These are phyloP conservation scores for Epinotia brunnichana DNA, from an alignment of 2,888 invertebrate genomes.

Conservation along the genomic window DNA sequence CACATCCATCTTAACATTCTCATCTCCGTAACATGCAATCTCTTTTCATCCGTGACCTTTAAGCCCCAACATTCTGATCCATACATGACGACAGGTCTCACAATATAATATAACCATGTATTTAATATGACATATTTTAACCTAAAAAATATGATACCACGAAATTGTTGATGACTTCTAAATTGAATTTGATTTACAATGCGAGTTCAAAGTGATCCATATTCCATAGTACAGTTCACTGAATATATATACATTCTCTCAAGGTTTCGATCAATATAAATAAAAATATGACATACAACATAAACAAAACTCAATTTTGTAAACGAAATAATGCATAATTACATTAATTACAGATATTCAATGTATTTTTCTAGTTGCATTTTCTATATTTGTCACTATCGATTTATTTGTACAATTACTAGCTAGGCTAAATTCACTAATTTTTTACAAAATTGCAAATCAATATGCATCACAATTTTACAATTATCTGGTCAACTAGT, in stretches of 20 bases:
- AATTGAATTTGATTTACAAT: too few relatives aligned
- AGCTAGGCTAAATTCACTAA: slow-evolving; percentile 39
- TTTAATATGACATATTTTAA: too few relatives aligned
- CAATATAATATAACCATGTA: too few relatives aligned
- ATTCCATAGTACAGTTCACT: too few relatives aligned
- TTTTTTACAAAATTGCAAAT: slow-evolving; percentile 40
- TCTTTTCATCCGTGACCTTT: too few relatives aligned
- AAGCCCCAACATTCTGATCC: too few relatives aligned
- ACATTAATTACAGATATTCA: neutral
- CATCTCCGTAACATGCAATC: too few relatives aligned
- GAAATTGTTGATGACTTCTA: too few relatives aligned
- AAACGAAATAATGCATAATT: neutral
- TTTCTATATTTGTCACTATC: slow-evolving; percentile 20
- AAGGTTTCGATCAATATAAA: neutral
- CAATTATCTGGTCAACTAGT: slow-evolving; percentile 13
- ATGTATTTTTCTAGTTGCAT: slow-evolving; percentile 13
- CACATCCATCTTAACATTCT: too few relatives aligned
- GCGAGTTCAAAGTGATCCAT: too few relatives aligned
- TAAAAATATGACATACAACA: neutral
- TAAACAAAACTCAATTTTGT: neutral
- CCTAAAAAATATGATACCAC: too few relatives aligned
- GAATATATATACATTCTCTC: neutral
- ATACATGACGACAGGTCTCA: too few relatives aligned
- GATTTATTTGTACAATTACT: slow-evolving; percentile 36
- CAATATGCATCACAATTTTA: slow-evolving; percentile 20